Evolutionary conservation across 2,797 vertebrate genomes (phyloP), one percentile per base, ranked within the genome.

Genomic region (Cynopterus sphinx): DNA sequence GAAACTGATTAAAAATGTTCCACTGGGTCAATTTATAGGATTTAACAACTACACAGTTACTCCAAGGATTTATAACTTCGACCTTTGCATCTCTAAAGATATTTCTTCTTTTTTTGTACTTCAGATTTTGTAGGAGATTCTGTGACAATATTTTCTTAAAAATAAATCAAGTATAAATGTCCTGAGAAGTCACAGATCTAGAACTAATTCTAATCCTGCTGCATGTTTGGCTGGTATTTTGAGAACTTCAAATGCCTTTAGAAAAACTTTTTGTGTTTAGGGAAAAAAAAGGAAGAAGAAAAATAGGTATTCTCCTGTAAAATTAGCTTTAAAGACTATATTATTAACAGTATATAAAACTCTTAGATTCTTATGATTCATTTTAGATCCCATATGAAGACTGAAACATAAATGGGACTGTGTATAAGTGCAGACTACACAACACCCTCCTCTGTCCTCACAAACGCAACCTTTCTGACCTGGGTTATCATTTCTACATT

Each of bases 231-330:
- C n/a, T 87, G 15, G 91, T 74, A 55, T 96, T 94, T 93, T 15
- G 16, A 94, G 77, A 95, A 85, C 46, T 82, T 96, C 21, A 92
- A 11, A 22, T 91, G 10, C n/a, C n/a, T 91, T 94, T 93, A 22
- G 82, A 90, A 96, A 94, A 79, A 24, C 26, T 70, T 83, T 13
- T 28, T 46, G 22, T 87, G n/a, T 74, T 83, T 75, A 51, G 41
- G 41, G 19, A 49, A 57, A 33, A 41, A 74, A 43, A 21, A 41
- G 19, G 6, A 65, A 33, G 26, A 36, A 74, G 71, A 59, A 87
- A 86, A 49, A 53, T 82, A 83, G 12, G 10, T 68, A 53, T 46
- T 67, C 4, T 65, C 9, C 9, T 68, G 0, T 96, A 91, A 95
- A 96, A 36, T 82, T 41, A 63, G 15, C 53, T 81, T 94, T 95